Evolutionary conservation across 2,113 vertebrate genomes (phyloP).

Genomic region (Daphoenositta chrysoptera): DNA sequence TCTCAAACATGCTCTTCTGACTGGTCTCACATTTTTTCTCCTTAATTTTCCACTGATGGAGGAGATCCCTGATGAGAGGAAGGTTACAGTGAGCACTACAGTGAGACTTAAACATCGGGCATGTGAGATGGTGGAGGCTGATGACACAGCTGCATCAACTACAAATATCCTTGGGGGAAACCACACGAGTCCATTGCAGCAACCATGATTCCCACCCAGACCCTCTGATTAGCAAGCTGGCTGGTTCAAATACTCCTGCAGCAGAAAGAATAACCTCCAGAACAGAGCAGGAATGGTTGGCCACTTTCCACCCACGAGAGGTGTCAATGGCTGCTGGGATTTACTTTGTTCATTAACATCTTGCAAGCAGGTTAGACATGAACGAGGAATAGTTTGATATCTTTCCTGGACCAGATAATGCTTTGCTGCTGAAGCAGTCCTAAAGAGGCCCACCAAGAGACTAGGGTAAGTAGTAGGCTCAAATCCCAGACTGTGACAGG

Average conservation of each 20-base stretch:
- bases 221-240: fast-evolving
- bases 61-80: not conserved
- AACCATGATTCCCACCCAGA: not conserved
- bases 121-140: not conserved
- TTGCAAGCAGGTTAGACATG: not conserved
- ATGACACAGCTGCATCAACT: not conserved
- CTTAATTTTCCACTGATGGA: not conserved
- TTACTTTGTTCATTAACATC: not conserved
- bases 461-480: not conserved
- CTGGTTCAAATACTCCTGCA: not conserved
- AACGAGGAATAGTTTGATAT: not conserved
- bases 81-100: not conserved
- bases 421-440: not conserved
- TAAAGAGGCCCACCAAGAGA: not conserved
- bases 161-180: not conserved
- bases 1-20: not conserved
- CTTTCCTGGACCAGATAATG: not conserved
- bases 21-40: not conserved
- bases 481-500: not conserved
- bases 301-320: not conserved
- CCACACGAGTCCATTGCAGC: not conserved
- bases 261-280: not conserved
- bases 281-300: fast-evolving
- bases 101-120: not conserved
- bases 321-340: not conserved